These are phyloP conservation scores for Atta texana DNA, from an alignment of 1,140 invertebrate genomes.

Conservation along the genomic window DNA sequence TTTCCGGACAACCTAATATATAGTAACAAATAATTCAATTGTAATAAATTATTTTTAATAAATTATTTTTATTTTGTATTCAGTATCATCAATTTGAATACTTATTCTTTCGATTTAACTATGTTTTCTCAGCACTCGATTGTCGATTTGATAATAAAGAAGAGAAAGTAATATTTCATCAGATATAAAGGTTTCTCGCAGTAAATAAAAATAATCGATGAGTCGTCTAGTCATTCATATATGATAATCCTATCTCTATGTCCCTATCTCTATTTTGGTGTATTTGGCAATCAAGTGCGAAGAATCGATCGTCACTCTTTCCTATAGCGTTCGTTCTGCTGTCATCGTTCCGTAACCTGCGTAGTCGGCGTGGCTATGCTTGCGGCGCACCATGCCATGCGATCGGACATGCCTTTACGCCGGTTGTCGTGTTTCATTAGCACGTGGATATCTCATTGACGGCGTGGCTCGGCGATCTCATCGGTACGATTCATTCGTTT, in stretches of 20 bases:
- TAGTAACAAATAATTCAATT: background rate
- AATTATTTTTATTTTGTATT: background rate
- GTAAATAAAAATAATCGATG: conserved; percentile 1
- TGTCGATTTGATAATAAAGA: background rate
- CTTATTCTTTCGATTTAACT: background rate
- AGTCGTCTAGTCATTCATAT: background rate
- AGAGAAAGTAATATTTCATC: background rate
- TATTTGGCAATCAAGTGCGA: conserved; percentile 30
- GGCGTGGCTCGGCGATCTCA: conserved; percentile 36
- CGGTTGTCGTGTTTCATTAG: conserved; percentile 78
- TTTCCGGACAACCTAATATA: no score
- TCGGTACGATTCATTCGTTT: conserved; percentile 70
- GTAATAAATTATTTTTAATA: background rate
- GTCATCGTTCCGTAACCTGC: conserved; percentile 67
- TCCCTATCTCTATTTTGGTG: conserved; percentile 24
- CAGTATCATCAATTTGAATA: background rate
- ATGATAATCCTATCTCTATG: conserved; percentile 15
- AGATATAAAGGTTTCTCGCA: background rate
- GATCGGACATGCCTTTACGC: conserved; percentile 72
- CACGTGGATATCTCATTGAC: conserved; percentile 71
- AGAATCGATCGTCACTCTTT: conserved; percentile 62
- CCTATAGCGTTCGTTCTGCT: conserved; percentile 51
- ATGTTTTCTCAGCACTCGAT: background rate
- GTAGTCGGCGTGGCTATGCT: conserved; percentile 45
- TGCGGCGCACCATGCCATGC: conserved; percentile 49